These are phyloP conservation scores for Ptilorrhoa leucosticta DNA, from an alignment of 2,113 vertebrate genomes.

Conservation along the genomic window DNA sequence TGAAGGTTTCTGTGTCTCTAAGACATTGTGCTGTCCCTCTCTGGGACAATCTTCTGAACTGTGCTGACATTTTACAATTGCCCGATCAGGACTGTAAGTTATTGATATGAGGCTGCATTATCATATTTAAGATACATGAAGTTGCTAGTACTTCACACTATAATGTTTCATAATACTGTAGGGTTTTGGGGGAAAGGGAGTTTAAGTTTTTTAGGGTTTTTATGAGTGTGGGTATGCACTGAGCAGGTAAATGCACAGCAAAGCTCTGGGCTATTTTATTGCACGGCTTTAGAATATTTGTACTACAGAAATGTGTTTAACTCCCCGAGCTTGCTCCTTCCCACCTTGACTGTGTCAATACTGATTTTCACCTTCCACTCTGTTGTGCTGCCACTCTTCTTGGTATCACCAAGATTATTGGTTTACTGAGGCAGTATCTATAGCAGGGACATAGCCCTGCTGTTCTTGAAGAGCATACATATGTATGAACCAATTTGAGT, in stretches of 20 bases:
- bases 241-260: not conserved
- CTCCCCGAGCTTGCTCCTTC: not conserved
- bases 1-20: not conserved
- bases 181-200: not conserved
- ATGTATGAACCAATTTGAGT: not conserved
- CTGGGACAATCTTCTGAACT: not conserved
- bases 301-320: not conserved
- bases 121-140: not conserved
- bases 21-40: not conserved
- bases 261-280: not conserved
- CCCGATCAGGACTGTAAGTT: not conserved
- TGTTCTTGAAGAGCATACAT: not conserved
- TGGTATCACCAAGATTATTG: not conserved
- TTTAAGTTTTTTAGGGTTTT: rapidly evolving
- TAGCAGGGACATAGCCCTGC: not conserved
- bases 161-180: not conserved
- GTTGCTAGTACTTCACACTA: not conserved
- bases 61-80: not conserved
- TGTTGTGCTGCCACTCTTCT: not conserved
- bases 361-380: not conserved
- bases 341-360: not conserved
- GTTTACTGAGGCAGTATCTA: not conserved
- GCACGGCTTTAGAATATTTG: not conserved
- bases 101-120: not conserved
- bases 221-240: not conserved